phyloP scores from a whole-genome alignment of 1,140 invertebrate species.

The Myzus persicae region DNA sequence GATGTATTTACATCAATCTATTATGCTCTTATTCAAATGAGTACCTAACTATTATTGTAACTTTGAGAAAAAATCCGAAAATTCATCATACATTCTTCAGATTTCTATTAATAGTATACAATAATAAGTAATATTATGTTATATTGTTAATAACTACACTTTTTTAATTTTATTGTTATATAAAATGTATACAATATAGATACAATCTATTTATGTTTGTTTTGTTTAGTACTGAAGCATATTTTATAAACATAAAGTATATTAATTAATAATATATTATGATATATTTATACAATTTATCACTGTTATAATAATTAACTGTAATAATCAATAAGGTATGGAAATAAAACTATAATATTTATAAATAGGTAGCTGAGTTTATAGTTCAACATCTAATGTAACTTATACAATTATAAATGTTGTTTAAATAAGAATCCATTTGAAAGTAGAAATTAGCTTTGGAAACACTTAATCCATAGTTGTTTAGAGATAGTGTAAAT shows the following conservation, averaged over 20 bases:
- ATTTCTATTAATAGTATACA: background rate
- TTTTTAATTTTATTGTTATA: background rate
- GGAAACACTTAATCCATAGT: background rate
- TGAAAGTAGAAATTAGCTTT: background rate
- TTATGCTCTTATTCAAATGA: background rate
- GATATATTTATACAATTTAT: background rate
- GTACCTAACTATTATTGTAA: background rate
- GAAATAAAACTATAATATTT: background rate
- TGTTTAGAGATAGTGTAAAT: constrained; percentile 7
- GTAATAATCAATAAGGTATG: background rate
- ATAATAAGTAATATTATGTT: no score
- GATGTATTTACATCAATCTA: background rate
- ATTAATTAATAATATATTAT: background rate
- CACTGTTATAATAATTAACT: background rate
- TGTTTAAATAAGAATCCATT: background rate
- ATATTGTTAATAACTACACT: background rate
- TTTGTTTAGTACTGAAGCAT: background rate
- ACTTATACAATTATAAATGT: background rate
- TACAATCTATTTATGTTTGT: background rate
- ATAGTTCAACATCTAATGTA: background rate
- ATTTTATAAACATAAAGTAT: background rate
- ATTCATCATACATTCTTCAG: background rate
- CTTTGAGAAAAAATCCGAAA: background rate
- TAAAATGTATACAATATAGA: background rate
- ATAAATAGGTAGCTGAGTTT: background rate